A percentile compares a stretch with the other conserved stretches of the same genome.
These are phyloP conservation scores for Rallus crepitans DNA, from an alignment of 2,797 vertebrate genomes.

Conservation along the genomic window DNA sequence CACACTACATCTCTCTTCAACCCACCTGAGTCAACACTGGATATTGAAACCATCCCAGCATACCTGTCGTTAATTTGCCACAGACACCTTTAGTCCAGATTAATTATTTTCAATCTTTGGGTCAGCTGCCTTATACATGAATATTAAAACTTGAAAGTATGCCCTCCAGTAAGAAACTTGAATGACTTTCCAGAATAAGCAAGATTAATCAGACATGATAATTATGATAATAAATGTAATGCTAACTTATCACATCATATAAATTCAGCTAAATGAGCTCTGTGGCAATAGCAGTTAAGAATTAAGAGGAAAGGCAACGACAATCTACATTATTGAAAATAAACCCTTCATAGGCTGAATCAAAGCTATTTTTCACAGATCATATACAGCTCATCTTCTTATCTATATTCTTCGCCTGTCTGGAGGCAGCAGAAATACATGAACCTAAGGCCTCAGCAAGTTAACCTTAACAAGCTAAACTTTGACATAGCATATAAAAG, in stretches of 20 bases:
- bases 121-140: constrained; percentile 2
- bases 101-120: background rate
- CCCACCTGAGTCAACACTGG: background rate
- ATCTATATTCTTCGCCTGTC: background rate
- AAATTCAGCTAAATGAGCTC: constrained; percentile 48
- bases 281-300: constrained; percentile 2
- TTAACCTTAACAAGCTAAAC: background rate
- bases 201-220: constrained; percentile 55
- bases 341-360: background rate
- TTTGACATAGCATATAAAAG: background rate
- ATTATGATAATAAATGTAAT: constrained; percentile 58
- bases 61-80: constrained; percentile 29
- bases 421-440: background rate
- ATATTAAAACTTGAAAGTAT: constrained; percentile 48
- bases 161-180: constrained; percentile 50
- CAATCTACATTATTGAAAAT: constrained; percentile 32
- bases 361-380: constrained; percentile 10
- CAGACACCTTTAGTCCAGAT: background rate
- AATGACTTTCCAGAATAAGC: constrained; percentile 42
- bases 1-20: background rate
- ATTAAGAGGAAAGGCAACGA: background rate
- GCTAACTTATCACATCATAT: constrained; percentile 26
- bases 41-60: background rate
- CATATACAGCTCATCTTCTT: background rate
- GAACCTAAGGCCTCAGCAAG: background rate